Conservation (phyloP, 2,113 vertebrate species). For the Colius striatus region DNA sequence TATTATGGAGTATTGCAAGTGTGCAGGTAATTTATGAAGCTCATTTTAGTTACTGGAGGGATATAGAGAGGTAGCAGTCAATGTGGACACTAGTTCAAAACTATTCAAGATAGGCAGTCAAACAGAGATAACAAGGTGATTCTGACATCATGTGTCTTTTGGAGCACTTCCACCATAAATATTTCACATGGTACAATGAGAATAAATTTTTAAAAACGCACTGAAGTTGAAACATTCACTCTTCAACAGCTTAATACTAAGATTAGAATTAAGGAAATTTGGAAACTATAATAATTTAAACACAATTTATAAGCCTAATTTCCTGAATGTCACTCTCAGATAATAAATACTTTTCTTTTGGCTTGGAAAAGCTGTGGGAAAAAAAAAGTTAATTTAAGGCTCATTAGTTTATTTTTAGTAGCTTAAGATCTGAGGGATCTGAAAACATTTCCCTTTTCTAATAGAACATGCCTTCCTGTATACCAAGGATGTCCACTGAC, state of each 20-base stretch:
- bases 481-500: slow-evolving; percentile 82
- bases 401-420: slow-evolving; percentile 88
- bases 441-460: slow-evolving; percentile 84
- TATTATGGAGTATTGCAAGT: not conserved
- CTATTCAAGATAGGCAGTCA: not conserved
- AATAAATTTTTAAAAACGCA: slow-evolving; percentile 7
- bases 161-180: slow-evolving; percentile 2
- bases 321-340: slow-evolving; percentile 80
- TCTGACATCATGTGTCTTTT: not conserved
- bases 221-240: slow-evolving; percentile 60
- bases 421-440: slow-evolving; percentile 79
- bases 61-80: not conserved
- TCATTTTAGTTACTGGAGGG: not conserved
- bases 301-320: slow-evolving; percentile 79
- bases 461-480: slow-evolving; percentile 84
- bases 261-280: slow-evolving; percentile 76
- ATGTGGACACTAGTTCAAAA: not conserved
- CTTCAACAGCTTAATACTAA: slow-evolving; percentile 70
- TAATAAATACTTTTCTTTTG: slow-evolving; percentile 82
- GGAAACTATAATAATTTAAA: slow-evolving; percentile 74
- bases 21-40: not conserved
- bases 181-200: slow-evolving; percentile 29
- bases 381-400: slow-evolving; percentile 78
- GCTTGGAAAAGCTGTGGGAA: slow-evolving; percentile 70
- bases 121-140: not conserved